These are phyloP conservation scores for Pelosia muscerda DNA, from an alignment of 2,888 invertebrate species.

Conservation along the genomic window DNA sequence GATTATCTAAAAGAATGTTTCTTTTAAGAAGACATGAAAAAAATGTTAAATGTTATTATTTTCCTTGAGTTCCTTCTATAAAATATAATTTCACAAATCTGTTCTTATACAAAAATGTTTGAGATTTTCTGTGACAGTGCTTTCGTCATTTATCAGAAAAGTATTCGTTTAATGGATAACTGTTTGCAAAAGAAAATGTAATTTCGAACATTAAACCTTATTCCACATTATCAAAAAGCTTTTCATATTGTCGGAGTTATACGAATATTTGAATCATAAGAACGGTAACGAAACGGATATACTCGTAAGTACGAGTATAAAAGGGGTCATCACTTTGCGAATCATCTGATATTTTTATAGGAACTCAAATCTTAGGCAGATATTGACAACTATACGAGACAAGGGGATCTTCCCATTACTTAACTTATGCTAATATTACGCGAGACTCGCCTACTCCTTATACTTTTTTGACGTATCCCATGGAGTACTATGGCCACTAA, in stretches of 20 bases:
- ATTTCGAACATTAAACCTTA: background rate
- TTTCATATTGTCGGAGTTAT: background rate
- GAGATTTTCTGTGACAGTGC: background rate
- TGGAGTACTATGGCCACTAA: background rate
- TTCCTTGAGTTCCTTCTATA: slow-evolving; percentile 1
- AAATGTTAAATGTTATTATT: slow-evolving; percentile 4
- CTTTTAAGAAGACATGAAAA: slow-evolving; percentile 7
- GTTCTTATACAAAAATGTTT: background rate
- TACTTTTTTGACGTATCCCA: background rate
- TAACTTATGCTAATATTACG: background rate
- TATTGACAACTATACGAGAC: background rate
- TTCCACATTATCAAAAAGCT: background rate
- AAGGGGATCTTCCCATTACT: background rate
- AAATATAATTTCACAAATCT: slow-evolving; percentile 7
- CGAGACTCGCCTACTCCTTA: background rate
- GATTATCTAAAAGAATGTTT: slow-evolving; percentile 24
- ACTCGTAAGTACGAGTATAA: no score
- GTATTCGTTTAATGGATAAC: background rate
- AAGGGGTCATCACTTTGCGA: background rate
- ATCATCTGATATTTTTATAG: background rate
- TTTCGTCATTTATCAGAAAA: background rate
- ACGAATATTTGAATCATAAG: background rate
- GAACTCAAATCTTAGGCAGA: background rate
- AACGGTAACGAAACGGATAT: background rate
- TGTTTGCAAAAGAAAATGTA: background rate